Percentiles rank a stretch among this genome's conserved stretches.
phyloP scores from a whole-genome alignment of 1,140 invertebrate genomes.

The Polypedilum vanderplanki region DNA sequence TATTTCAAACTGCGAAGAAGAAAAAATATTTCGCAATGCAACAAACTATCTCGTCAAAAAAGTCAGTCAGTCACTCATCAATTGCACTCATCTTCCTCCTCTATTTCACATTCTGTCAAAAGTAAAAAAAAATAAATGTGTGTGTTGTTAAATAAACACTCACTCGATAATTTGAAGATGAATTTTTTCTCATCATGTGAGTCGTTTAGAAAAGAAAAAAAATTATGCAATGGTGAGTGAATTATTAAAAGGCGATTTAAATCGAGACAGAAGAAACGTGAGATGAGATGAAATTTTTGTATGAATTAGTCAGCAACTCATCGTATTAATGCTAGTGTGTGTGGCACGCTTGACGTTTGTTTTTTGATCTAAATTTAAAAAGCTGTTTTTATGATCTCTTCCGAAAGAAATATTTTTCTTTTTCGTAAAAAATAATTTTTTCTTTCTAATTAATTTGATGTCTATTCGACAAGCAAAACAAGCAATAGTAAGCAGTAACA shows the following conservation, averaged over 20 bases:
- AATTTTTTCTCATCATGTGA: neutral
- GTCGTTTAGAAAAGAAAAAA: neutral
- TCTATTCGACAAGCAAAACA: neutral
- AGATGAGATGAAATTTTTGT: neutral
- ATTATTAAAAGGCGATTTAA: conserved; percentile 16
- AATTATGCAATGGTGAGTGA: conserved; percentile 8
- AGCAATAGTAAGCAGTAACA: neutral
- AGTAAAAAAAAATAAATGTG: too few relatives aligned
- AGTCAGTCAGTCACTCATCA: too few relatives aligned
- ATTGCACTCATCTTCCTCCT: too few relatives aligned
- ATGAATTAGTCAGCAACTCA: neutral
- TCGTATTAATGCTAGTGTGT: neutral
- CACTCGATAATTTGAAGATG: neutral
- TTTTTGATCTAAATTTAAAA: conserved; percentile 7
- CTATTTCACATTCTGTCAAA: too few relatives aligned
- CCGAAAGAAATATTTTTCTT: neutral
- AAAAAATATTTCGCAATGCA: too few relatives aligned
- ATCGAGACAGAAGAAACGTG: neutral
- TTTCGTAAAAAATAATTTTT: neutral
- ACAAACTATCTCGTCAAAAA: too few relatives aligned
- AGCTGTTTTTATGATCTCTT: neutral
- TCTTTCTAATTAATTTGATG: neutral
- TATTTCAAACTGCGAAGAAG: too few relatives aligned
- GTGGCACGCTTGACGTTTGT: neutral
- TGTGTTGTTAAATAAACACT: too few relatives aligned